Evolutionary conservation across 2,888 invertebrate species (phyloP).

Genomic region (Lysandra bellargus): DNA sequence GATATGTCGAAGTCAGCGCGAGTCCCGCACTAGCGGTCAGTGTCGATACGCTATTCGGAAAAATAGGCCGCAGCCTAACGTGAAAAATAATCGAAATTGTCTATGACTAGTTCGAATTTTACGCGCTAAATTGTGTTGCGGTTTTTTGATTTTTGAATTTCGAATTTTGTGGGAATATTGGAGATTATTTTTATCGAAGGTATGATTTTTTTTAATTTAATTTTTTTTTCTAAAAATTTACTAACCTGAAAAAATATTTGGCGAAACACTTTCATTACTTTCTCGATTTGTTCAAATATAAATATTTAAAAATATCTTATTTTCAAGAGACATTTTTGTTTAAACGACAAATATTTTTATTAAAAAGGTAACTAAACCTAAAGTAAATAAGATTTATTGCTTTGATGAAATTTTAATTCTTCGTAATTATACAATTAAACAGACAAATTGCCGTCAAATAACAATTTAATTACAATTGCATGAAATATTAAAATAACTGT

Average conservation of each 20-base stretch:
- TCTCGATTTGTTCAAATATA: neutral
- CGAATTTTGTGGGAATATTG: constrained; percentile 23
- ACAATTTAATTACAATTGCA: neutral
- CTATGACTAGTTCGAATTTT: constrained; percentile 46
- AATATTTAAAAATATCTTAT: too few species aligned
- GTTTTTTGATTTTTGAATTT: constrained; percentile 23
- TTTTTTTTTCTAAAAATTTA: neutral
- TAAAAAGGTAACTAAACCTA: too few species aligned
- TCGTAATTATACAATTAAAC: neutral
- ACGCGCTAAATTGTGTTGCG: constrained; percentile 33
- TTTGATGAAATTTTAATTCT: neutral
- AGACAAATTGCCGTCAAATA: neutral
- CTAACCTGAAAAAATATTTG: too few species aligned
- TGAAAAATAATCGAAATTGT: constrained; percentile 54
- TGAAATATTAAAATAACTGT: constrained; percentile 1
- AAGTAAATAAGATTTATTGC: neutral
- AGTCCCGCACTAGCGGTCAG: constrained; percentile 49
- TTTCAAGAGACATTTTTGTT: too few species aligned
- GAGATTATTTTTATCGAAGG: constrained; percentile 15
- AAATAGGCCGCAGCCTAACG: constrained; percentile 64
- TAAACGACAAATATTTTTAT: too few species aligned
- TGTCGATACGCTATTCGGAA: constrained; percentile 58
- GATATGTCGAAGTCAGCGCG: constrained; percentile 34
- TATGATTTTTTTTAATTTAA: neutral
- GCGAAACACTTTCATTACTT: neutral